These are phyloP conservation scores for Acanthopleura granulata DNA, from an alignment of 2,888 invertebrate genomes.

Conservation along the genomic window DNA sequence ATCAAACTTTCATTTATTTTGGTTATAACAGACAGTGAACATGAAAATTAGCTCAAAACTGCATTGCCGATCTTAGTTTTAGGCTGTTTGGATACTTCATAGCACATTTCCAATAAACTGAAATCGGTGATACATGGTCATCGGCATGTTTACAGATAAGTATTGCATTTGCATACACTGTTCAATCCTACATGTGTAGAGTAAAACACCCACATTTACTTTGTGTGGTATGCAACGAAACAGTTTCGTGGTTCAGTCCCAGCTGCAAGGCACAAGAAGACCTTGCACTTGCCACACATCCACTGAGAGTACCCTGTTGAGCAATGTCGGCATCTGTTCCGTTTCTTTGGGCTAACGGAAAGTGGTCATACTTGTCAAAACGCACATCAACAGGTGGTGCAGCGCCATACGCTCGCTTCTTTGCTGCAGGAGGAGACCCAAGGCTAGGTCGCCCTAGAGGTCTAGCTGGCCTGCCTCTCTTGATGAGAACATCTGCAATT, in stretches of 20 bases:
- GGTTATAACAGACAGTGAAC: no score
- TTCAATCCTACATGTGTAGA: no score
- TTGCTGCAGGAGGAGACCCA: no score
- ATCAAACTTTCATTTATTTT: no score
- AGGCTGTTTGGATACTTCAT: no score
- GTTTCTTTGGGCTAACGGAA: not conserved
- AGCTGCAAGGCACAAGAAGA: not conserved
- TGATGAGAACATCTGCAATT: conserved; percentile 13
- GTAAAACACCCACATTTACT: not conserved
- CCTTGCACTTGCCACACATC: conserved; percentile 11
- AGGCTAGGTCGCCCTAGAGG: not conserved
- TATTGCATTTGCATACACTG: no score
- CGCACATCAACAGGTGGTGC: conserved; percentile 14
- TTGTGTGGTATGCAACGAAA: not conserved
- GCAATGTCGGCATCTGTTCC: not conserved
- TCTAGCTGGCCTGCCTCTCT: not conserved
- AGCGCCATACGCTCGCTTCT: not conserved
- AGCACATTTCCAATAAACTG: no score
- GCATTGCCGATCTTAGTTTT: no score
- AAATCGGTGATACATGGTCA: no score
- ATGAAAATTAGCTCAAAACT: no score
- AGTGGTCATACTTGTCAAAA: not conserved
- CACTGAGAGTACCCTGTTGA: not conserved
- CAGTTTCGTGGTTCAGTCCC: not conserved
- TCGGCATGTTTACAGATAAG: no score